These are phyloP conservation scores for Noctua fimbriata DNA, from an alignment of 2,888 invertebrate genomes.

Conservation along the genomic window DNA sequence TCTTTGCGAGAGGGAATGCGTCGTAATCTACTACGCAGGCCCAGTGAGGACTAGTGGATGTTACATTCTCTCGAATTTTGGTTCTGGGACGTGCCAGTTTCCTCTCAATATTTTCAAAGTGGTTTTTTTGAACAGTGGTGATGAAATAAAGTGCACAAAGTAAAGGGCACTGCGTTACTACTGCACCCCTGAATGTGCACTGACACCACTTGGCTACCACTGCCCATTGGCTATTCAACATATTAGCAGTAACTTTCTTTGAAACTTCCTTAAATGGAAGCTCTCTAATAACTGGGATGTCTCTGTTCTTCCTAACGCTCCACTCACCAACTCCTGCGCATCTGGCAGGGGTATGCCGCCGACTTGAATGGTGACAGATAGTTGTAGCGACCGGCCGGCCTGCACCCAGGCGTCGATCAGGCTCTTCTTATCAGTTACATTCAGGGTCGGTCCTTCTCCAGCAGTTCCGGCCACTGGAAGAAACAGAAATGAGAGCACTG, in stretches of 20 bases:
- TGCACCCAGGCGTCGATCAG: constrained; percentile 61
- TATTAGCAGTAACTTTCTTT: not conserved
- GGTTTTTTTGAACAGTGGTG: not conserved
- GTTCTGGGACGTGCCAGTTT: not conserved
- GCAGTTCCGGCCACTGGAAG: constrained; percentile 58
- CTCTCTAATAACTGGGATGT: not conserved
- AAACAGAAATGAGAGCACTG: not conserved
- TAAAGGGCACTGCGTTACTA: not conserved
- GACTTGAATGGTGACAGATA: constrained; percentile 92
- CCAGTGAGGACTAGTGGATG: not conserved
- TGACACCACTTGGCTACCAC: not conserved
- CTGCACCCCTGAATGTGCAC: not conserved
- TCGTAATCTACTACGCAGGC: not conserved
- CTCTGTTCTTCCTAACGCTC: not conserved
- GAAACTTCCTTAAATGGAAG: not conserved
- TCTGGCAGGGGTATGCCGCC: constrained; percentile 91
- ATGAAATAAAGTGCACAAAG: not conserved
- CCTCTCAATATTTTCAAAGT: not conserved
- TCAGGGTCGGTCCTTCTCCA: constrained; percentile 65
- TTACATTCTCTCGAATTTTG: not conserved
- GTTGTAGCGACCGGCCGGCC: constrained; percentile 41
- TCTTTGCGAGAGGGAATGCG: not conserved
- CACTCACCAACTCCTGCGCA: constrained; percentile 58
- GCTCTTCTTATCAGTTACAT: constrained; percentile 59
- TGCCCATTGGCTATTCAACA: not conserved